Conservation (phyloP, 2,888 invertebrate genomes). For the Isoperla grammatica region DNA sequence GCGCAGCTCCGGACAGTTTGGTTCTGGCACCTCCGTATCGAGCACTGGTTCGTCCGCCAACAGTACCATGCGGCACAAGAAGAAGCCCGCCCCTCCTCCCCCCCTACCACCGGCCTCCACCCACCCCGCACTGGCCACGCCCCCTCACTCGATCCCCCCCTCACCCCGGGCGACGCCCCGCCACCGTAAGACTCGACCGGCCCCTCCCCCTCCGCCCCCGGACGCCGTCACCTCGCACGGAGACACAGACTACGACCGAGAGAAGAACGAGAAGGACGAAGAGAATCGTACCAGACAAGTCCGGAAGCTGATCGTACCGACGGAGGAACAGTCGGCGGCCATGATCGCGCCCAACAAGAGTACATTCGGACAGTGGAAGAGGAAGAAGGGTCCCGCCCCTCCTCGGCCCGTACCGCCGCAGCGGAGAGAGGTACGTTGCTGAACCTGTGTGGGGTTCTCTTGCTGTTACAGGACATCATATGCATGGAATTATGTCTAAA, state of each 20-base stretch:
- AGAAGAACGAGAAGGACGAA: conserved; percentile 55
- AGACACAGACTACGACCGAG: conserved; percentile 44
- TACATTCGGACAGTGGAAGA: conserved; percentile 62
- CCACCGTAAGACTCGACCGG: conserved; percentile 57
- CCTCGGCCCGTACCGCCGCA: conserved; percentile 60
- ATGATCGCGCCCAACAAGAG: conserved; percentile 50
- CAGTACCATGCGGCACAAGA: conserved; percentile 46
- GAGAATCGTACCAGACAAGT: conserved; percentile 52
- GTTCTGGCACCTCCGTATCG: conserved; percentile 29
- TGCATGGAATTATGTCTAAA: too few species aligned
- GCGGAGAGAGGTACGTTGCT: conserved; percentile 49
- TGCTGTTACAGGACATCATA: too few species aligned
- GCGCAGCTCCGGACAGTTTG: conserved; percentile 38
- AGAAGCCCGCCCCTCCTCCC: conserved; percentile 64
- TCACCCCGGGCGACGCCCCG: conserved; percentile 47
- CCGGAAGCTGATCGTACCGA: conserved; percentile 28
- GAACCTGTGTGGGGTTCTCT: too few species aligned
- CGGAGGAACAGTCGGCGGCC: conserved; percentile 7
- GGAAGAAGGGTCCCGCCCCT: conserved; percentile 77
- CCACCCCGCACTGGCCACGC: conserved; percentile 32
- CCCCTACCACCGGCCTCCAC: conserved; percentile 27
- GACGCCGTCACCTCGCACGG: background rate
- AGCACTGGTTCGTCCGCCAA: conserved; percentile 36
- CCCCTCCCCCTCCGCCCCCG: conserved; percentile 55
- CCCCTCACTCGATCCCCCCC: background rate